Evolutionary conservation across 2,113 vertebrate species (phyloP).

Genomic region (Perognathus longimembris): DNA sequence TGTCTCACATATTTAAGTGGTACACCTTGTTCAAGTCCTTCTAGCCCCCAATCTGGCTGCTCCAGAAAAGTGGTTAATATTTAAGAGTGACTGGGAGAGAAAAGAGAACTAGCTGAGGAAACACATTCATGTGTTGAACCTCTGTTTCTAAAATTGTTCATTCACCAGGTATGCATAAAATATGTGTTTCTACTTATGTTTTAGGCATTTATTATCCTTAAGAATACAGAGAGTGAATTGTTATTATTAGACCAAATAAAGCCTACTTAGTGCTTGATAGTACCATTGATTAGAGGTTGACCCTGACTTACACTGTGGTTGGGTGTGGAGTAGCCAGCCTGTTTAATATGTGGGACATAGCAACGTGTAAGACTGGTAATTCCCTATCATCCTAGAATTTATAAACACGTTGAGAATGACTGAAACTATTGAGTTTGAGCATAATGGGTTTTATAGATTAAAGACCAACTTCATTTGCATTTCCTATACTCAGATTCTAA

Average conservation of each 20-base stretch:
- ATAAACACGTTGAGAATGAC: not conserved
- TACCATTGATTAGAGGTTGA: not conserved
- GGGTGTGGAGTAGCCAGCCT: not conserved
- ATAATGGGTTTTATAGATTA: not conserved
- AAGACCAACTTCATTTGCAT: not conserved
- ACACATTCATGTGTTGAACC: not conserved
- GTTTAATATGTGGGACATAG: not conserved
- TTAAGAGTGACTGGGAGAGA: not conserved
- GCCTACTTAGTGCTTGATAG: not conserved
- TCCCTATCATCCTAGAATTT: not conserved
- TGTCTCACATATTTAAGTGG: not conserved
- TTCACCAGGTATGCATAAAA: not conserved
- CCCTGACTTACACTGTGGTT: not conserved
- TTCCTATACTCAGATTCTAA: not conserved
- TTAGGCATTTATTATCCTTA: not conserved
- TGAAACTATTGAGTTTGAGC: not conserved
- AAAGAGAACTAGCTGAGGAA: not conserved
- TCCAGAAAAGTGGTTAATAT: not conserved
- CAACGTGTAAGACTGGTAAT: not conserved
- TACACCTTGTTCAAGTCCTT: not conserved
- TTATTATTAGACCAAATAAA: not conserved
- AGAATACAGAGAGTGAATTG: not conserved
- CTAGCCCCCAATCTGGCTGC: rapidly evolving
- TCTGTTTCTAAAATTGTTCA: not conserved
- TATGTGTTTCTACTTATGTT: not conserved